Base-by-base conservation (phyloP, 1,140 invertebrate species). In the Magallana ariakensis region DNA sequence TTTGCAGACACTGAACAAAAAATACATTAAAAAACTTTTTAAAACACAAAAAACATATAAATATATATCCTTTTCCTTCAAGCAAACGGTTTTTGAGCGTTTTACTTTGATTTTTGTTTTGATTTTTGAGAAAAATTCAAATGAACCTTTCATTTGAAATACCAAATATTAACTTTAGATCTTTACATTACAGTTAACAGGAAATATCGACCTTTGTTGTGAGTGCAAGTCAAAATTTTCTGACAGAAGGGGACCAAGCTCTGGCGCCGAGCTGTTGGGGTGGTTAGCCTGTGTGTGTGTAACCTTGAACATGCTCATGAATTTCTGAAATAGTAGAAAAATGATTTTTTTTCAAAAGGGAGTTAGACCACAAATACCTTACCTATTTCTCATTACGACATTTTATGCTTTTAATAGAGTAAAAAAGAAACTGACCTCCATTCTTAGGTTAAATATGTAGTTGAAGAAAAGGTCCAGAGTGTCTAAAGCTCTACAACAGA, bases 391-490 rank as follows among this genome's bases (percentile, higher is more conserved):
- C 8, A 56, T 10, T 0, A 55, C 55, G 55, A 83, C n/a, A 16
- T 15, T 84, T 9, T 4, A 16, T 16, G 33, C 2, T 46, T 46
- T 46, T 46, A 5, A 46, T 46, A 26, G 6, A 70, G 11, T 9
- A 22, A 70, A 22, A 26, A 11, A 26, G 26, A 26, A 10, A 26
- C 62, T 10, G 10, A 70, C 62, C 62, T 92, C 91, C 83, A 93
- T 90, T 85, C 92, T 89, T n/a, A 89, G 89, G 87, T 93, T 93
- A 88, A 93, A 93, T 26, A 89, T 91, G 86, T 92, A 93, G 80
- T 92, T 93, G 81, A 93, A 90, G 56, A 93, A 89, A 84, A 93
- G 75, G 75, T 92, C 90, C 81, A 93, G 57, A 8, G 92, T 91
- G 54, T 92, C 91, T 83, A 93, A 83, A 16, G 92, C 92, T 84